Base-by-base conservation (phyloP, 2,113 vertebrate species). In the Platichthys stellatus region DNA sequence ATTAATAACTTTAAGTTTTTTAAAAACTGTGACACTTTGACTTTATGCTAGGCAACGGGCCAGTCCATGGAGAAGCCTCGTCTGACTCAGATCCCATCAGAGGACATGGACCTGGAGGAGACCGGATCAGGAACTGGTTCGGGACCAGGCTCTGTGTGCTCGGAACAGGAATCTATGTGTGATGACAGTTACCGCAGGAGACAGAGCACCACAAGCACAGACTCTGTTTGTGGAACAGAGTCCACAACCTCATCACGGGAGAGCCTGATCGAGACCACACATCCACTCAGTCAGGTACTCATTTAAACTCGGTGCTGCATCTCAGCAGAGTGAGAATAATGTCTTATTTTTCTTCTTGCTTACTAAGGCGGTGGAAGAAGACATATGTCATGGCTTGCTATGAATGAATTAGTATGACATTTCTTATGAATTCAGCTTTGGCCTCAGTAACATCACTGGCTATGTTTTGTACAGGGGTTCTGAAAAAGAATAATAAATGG, bases 41-140 rank as follows among this genome's bases (percentile, higher is more conserved):
- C 8, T 28, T 73, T 43, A 26, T 43, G 31, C 60, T 78, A 95
- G 93, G 89, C 90, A 24, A 87, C 91, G 64, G 83, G 79, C 56
- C 96, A 95, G 77, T 78, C 92, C 23, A 94, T 88, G 21, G 95
- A 97, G 90, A 96, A 94, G 81, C 93, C 95, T 40, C 90, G 93
- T 12, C 92, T 97, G 70, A 92, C 87, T 43, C 96, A 97, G 91
- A 97, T 97, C 72, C 96, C 95, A 0, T 97, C 95, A 0, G 96
- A 97, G 89, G 96, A 96, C 84, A 95, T 97, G 84, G 96, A 97
- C 82, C 91, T 95, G 0, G 95, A 95, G 13, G 93, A 96, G 57
- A 94, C 82, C 2, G 72, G 90, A 31, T 92, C 92, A 2, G 85
- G 78, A 10, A 80, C 87, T 14, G 88, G 86, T 28, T 92, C 90